Evolutionary conservation across 2,888 invertebrate species (phyloP), one percentile per base, ranked within the genome.

Genomic region (Hanleya hanleyi): DNA sequence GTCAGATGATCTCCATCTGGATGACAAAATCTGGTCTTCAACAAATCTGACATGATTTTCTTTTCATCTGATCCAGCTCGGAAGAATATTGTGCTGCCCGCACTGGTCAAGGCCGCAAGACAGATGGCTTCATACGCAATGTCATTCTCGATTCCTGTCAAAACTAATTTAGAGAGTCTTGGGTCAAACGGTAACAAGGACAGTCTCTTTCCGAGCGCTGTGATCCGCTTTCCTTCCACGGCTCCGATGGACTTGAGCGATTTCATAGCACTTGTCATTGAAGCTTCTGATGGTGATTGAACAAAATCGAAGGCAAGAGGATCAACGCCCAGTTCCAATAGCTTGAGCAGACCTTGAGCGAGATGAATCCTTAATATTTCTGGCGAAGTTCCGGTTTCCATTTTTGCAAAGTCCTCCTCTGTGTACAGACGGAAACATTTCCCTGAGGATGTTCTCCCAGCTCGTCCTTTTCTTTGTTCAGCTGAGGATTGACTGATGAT

Each of bases 381-480:
- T 38, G 91, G 90, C 35, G 79, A 75, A 29, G 84, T 78, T 35
- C 64, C 77, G 37, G 76, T 73, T 3, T 78, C 77, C 88, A 91
- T 88, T 6, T 76, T 70, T 9, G 83, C 68, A 76, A 83, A 91
- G 22, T 84, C 82, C 18, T 79, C 78, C 64, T 87, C 79, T 7
- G 83, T 84, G 75, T 88, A 91, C 12, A 91, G 81, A 35, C 90
- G 80, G 78, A 82, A 90, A 76, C 90, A 91, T 70, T 81, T 84
- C 0, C 91, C 91, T 6, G 84, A 74, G 22, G 83, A 82, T 6
- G 87, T 89, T 71, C 91, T 79, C 18, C 91, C 91, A 15, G 91
- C 91, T 71, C 91, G 79, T 6, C 91, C 91, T 78, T 88, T 89
- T 6, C 91, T 83, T 76, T 91, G 91, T 37, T 91, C 85, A 6